These are phyloP conservation scores for Malacosoma neustria DNA, from an alignment of 2,888 invertebrate species.

Conservation along the genomic window DNA sequence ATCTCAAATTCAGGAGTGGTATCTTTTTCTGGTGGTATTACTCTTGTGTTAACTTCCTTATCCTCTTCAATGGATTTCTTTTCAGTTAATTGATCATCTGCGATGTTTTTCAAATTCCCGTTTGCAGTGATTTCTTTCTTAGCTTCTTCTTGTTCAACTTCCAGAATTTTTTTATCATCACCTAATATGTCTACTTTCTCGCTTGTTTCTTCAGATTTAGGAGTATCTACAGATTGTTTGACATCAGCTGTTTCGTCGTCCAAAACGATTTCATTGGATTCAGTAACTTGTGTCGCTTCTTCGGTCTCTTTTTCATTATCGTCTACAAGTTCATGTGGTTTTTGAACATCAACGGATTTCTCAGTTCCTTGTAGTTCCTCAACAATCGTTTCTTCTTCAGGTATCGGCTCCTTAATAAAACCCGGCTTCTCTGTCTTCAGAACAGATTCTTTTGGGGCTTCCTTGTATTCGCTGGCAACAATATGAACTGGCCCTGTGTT, in stretches of 20 bases:
- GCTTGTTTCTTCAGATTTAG: constrained; percentile 3
- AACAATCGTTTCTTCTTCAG: background rate
- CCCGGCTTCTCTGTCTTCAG: constrained; percentile 16
- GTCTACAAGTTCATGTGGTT: constrained; percentile 14
- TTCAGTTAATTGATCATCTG: constrained; percentile 7
- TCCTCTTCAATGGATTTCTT: constrained; percentile 9
- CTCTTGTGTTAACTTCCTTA: constrained; percentile 9
- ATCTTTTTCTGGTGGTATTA: constrained; percentile 12
- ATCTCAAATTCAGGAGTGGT: constrained; percentile 11
- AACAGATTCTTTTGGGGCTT: constrained; percentile 32
- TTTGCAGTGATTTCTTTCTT: background rate
- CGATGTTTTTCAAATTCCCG: background rate
- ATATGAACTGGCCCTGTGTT: constrained; percentile 58
- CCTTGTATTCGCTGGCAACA: constrained; percentile 51
- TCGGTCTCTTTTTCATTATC: background rate
- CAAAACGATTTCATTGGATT: background rate
- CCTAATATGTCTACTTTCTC: constrained; percentile 4
- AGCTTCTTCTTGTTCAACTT: background rate
- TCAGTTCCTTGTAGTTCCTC: constrained; percentile 3
- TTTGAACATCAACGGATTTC: constrained; percentile 12
- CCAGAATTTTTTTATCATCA: background rate
- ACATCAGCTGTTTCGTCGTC: constrained; percentile 7
- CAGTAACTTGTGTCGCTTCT: constrained; percentile 1
- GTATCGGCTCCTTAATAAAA: background rate
- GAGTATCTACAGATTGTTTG: constrained; percentile 6